A percentile compares a stretch with the other conserved stretches of the same genome.
Evolutionary conservation across 1,140 invertebrate genomes (phyloP).

Genomic region (Melipona quadrifasciata): DNA sequence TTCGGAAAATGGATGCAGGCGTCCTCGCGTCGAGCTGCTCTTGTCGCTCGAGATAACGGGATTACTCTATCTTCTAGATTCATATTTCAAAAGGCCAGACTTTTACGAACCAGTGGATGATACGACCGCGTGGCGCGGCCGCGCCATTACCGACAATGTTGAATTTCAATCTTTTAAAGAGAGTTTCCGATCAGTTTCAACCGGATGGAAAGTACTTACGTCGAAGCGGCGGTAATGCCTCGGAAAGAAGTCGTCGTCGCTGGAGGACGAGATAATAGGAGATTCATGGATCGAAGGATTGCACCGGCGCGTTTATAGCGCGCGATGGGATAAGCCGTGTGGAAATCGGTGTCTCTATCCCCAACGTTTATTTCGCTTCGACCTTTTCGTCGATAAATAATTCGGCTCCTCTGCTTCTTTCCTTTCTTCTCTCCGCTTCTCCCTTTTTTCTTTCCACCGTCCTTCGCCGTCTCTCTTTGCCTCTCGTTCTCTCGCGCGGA

Average conservation of each 20-base stretch:
- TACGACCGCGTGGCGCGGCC: not conserved
- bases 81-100: not conserved
- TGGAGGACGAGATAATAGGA: conserved; percentile 52
- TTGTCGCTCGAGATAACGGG: not conserved
- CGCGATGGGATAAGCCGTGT: conserved; percentile 68
- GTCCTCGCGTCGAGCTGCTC: not conserved
- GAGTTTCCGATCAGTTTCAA: conserved; percentile 18
- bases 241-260: conserved; percentile 33
- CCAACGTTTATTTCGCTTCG: conserved; percentile 77
- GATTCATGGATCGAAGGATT: conserved; percentile 60
- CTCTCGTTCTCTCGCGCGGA: conserved; percentile 41
- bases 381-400: conserved; percentile 78
- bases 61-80: not conserved
- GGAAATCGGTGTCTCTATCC: conserved; percentile 72
- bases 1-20: not conserved
- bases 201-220: conserved; percentile 16
- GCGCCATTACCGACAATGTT: not conserved
- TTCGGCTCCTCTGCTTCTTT: conserved; percentile 62
- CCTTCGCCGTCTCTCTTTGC: conserved; percentile 24
- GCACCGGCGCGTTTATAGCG: conserved; percentile 34
- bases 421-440: conserved; percentile 6
- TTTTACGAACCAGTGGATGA: no score
- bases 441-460: conserved; percentile 1
- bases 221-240: conserved; percentile 1
- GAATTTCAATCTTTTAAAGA: conserved; percentile 28